A percentile compares a stretch with the other conserved stretches of the same genome.
These are phyloP conservation scores for Drosophila longiperda DNA, from an alignment of 2,888 invertebrate genomes.

Conservation along the genomic window DNA sequence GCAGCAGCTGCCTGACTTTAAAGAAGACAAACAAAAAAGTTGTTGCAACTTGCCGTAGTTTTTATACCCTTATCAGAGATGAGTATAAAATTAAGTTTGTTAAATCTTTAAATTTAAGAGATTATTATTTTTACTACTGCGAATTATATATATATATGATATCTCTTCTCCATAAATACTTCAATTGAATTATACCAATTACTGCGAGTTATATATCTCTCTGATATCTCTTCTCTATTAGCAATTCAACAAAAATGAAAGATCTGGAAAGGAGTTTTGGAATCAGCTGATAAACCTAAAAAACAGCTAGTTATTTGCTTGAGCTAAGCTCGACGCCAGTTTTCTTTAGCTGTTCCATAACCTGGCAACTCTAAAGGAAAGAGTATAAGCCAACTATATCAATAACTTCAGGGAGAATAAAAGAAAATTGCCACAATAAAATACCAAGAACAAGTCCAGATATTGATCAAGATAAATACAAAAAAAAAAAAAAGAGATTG, in stretches of 20 bases:
- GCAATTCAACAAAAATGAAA: too few relatives aligned
- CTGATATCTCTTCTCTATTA: too few relatives aligned
- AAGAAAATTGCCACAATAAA: background rate
- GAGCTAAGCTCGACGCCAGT: background rate
- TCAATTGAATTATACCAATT: too few relatives aligned
- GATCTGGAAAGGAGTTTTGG: too few relatives aligned
- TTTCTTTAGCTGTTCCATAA: background rate
- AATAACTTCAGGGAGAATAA: slow-evolving; percentile 13
- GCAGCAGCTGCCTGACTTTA: slow-evolving; percentile 28
- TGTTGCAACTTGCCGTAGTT: slow-evolving; percentile 3
- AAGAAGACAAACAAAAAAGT: background rate
- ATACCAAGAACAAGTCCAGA: background rate
- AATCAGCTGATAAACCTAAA: too few relatives aligned
- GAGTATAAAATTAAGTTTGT: background rate
- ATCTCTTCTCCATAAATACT: background rate
- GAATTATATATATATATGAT: background rate
- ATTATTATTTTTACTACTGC: background rate
- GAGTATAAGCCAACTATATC: slow-evolving; percentile 19
- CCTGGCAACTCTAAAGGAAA: background rate
- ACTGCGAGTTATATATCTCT: too few relatives aligned
- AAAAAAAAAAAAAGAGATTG: background rate
- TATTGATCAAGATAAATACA: background rate
- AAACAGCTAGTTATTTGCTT: too few relatives aligned
- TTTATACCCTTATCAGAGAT: background rate
- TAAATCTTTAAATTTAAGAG: background rate